Conservation (phyloP, 2,113 vertebrate species). For the Phoenicopterus ruber region DNA sequence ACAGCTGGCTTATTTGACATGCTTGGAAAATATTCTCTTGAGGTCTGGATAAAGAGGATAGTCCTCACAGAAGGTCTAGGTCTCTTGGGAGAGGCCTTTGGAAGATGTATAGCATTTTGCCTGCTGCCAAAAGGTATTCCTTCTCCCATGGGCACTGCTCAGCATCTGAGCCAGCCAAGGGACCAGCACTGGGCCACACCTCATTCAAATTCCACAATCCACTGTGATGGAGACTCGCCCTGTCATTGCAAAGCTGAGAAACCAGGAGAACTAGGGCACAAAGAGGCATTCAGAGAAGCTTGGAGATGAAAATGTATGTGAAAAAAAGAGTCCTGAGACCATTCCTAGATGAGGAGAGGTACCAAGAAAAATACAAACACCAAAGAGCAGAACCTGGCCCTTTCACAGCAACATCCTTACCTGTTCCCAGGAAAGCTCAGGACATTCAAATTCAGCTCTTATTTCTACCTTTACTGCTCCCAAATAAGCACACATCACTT, state of each 20-base stretch:
- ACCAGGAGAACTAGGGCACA: not conserved
- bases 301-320: not conserved
- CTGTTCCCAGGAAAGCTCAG: not conserved
- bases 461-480: not conserved
- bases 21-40: not conserved
- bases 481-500: not conserved
- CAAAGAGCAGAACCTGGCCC: not conserved
- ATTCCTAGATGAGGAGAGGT: not conserved
- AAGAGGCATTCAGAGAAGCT: not conserved
- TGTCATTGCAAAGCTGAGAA: not conserved
- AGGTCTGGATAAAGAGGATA: not conserved
- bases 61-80: not conserved
- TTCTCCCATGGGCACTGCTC: not conserved
- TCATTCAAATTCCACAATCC: not conserved
- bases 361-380: not conserved
- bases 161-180: not conserved
- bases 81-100: not conserved
- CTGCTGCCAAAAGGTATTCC: not conserved
- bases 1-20: not conserved
- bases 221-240: fast-evolving
- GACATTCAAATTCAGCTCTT: not conserved
- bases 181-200: fast-evolving
- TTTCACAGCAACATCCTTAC: not conserved
- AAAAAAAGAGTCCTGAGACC: not conserved
- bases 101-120: not conserved